Base-by-base conservation (phyloP, 2,888 invertebrate species). In the Tuberolachnus salignus region DNA sequence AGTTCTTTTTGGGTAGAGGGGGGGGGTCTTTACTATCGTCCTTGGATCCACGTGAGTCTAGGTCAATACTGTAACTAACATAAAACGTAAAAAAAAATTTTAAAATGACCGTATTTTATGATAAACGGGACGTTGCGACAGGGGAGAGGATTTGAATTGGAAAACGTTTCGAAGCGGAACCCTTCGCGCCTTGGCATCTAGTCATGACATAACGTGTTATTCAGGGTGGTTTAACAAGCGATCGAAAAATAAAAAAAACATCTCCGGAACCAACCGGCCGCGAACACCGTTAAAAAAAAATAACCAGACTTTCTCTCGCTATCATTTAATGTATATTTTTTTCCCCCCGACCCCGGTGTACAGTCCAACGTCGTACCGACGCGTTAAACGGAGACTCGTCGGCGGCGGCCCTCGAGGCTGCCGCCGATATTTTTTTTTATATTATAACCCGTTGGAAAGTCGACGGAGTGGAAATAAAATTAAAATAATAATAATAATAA, bases 41-140 rank as follows among this genome's bases (percentile, higher is more conserved):
- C 34, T 34, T 34, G 34, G 34, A 34, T 34, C 34, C 6, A 0
- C 46, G 26, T 46, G n/a, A 57, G 71, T 71, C 71, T 71, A 71
- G 71, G 71, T 71, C 71, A 71, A 71, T 59, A 71, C 26, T 19
- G 59, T 11, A 26, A 34, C 42, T 23, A 44, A 34, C 14, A 26
- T 21, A 55, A 44, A 23, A 67, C 19, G n/a, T 55, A 42, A 21
- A 55, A 46, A 70, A 46, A 59, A n/a, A n/a, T n/a, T n/a, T n/a
- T n/a, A n/a, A n/a, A n/a, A n/a, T n/a, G n/a, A n/a, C 46, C 9
- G 59, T 59, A 59, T 72, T 51, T 61, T 49, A 49, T 34, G 10
- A 23, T 14, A 21, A 21, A 42, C 44, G 44, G 13, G 23, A 44
- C 23, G 44, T 46, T 46, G 44, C 55, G 14, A 4, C 4, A 14